Base-by-base conservation (phyloP, 1,140 invertebrate species). In the Mercenaria mercenaria region DNA sequence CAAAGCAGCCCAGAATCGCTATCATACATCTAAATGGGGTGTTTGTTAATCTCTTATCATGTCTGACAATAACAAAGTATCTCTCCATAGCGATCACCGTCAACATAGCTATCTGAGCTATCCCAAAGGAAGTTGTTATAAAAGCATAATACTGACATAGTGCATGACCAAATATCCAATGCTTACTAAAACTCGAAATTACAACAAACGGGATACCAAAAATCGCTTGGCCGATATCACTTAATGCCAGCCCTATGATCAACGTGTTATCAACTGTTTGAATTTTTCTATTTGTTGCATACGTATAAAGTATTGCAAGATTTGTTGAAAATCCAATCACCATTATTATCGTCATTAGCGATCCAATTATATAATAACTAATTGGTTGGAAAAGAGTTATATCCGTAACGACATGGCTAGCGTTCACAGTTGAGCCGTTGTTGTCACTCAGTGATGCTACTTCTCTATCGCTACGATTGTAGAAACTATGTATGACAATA, bases 141-240 rank as follows among this genome's bases (percentile, higher is more conserved):
- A 69, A 69, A 13, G 81, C 81, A 29, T 67, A 67, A 84, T 43
- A 50, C 39, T 69, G 61, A 34, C 81, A 84, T 47, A 67, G 43
- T 18, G 23, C 39, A 67, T 67, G 39, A 3, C 81, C 81, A 34
- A 84, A 67, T 15, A 72, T 41, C 81, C 81, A 84, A 0, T 34
- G 26, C 13, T 64, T 43, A 4, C 37, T 50, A 18, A 84, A 84
- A 50, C 61, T 69, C 0, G 81, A 39, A 47, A 84, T 52, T 20
- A 67, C 67, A 0, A 84, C 81, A 29, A 84, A 72, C 29, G 81
- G 81, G 13, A 84, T 50, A 20, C 43, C 43, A 43, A 84, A 72
- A 32, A 67, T 37, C 6, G 67, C 39, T 37, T 69, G 67, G 20
- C 39, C 61, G 47, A 72, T 32, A 43, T 84, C 81, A 50, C 61